Evolutionary conservation across 2,797 vertebrate genomes (phyloP), one percentile per base, ranked within the genome.

Genomic region (Crenichthys baileyi): DNA sequence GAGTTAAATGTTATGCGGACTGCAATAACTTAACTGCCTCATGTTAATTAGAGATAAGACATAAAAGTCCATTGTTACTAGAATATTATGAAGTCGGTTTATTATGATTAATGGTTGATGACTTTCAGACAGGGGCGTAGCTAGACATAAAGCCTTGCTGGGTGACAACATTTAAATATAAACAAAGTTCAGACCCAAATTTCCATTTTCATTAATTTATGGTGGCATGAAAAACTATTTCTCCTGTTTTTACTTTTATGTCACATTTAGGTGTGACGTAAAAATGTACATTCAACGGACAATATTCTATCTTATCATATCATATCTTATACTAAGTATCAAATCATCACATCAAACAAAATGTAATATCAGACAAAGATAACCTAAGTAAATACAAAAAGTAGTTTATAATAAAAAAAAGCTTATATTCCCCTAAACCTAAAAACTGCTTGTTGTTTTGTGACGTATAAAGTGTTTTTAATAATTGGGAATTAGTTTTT

Each of bases 1-100:
- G 24, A 76, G 70, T 60, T 61, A 51, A 75, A 46, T 58, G 24
- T 67, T 63, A 58, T 72, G 39, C 16, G 41, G 39, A 6, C 41
- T 44, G 41, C 41, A n/a, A n/a, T 44, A 68, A 68, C 65, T 68
- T 44, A 26, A 70, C 24, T 26, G n/a, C 2, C 24, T 26, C 24
- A 26, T 41, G 3, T 41, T 46, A 26, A 8, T 18, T 24, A 48
- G 24, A 31, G 22, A 26, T 70, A 18, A 60, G 56, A 26, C 24
- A n/a, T 2, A 46, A 44, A 68, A 44, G 22, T 44, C 65, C 6
- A 56, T 22, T 6, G 4, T 41, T 41, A 13, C 39, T 44, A 39
- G 22, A 44, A 44, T 15, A 44, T n/a, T 44, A 24, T n/a, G 22
- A 68, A 31, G 31, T 31, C 31, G 65, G 22, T 68, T 68, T 15